These are phyloP conservation scores for Standfussiana lucernea DNA, from an alignment of 2,888 invertebrate genomes.

Conservation along the genomic window DNA sequence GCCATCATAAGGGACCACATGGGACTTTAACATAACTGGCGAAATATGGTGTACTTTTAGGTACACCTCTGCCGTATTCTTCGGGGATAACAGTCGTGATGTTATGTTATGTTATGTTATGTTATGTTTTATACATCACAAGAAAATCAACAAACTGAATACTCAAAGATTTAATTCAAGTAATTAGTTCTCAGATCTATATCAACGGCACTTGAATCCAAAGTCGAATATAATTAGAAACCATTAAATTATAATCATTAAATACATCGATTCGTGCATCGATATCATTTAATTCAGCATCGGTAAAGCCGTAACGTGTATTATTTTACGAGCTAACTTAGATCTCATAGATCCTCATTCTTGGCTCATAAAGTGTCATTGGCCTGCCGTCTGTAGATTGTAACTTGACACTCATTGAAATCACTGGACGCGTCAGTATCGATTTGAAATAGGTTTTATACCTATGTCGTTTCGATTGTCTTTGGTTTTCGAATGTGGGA, in stretches of 20 bases:
- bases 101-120: no score
- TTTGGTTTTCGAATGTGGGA: constrained; percentile 31
- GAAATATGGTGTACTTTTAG: no score
- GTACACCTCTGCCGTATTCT: no score
- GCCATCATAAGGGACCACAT: no score
- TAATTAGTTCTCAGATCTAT: constrained; percentile 55
- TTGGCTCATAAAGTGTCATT: constrained; percentile 59
- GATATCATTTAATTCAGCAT: constrained; percentile 60
- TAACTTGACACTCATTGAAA: constrained; percentile 62
- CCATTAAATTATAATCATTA: constrained; percentile 60
- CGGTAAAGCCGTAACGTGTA: constrained; percentile 45
- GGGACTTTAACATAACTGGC: no score
- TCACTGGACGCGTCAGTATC: constrained; percentile 57
- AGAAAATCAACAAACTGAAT: background rate
- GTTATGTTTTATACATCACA: no score
- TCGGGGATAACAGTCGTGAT: no score
- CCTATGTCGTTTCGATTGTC: constrained; percentile 44
- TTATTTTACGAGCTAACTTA: constrained; percentile 58
- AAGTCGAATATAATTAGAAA: constrained; percentile 59
- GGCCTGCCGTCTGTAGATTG: constrained; percentile 41
- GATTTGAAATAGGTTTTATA: constrained; percentile 49
- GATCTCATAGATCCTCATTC: constrained; percentile 55
- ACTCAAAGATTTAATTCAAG: constrained; percentile 31
- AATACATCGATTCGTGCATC: constrained; percentile 47
- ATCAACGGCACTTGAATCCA: constrained; percentile 28